A percentile compares a stretch with the other conserved stretches of the same genome.
phyloP scores from a whole-genome alignment of 2,113 vertebrate species.

The Australoheros scitulus region DNA sequence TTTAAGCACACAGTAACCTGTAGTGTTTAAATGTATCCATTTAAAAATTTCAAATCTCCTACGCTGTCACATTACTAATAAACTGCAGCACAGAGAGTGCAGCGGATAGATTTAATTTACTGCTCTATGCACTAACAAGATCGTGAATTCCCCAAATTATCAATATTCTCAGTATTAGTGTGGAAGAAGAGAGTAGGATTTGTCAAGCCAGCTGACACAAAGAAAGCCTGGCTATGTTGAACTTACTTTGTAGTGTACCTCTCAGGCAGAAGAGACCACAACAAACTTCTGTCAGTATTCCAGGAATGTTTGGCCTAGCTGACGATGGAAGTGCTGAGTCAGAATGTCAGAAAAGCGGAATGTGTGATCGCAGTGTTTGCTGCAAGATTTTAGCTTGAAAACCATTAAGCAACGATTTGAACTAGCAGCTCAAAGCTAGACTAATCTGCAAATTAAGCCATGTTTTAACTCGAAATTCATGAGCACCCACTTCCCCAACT shows the following conservation, averaged over 20 bases:
- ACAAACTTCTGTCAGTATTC: not conserved
- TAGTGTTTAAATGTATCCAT: not conserved
- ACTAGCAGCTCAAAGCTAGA: not conserved
- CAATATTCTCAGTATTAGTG: not conserved
- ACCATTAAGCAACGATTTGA: not conserved
- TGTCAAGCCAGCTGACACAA: not conserved
- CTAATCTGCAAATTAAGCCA: not conserved
- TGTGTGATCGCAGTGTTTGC: rapidly evolving
- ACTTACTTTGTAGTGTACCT: not conserved
- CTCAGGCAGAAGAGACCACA: not conserved
- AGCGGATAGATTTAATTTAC: not conserved
- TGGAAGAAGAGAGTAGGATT: not conserved
- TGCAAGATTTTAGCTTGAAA: not conserved
- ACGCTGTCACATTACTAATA: not conserved
- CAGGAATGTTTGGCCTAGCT: too few species aligned
- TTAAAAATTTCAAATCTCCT: not conserved
- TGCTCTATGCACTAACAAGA: not conserved
- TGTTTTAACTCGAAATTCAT: not conserved
- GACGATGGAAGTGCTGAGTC: not conserved
- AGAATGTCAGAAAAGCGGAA: not conserved
- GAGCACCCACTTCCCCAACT: not conserved
- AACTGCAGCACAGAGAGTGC: not conserved
- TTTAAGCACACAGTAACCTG: not conserved
- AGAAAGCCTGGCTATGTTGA: not conserved
- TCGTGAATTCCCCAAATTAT: not conserved